Conservation (phyloP, 64 coral and sea anemone species). For the Pocillopora damicornis region DNA sequence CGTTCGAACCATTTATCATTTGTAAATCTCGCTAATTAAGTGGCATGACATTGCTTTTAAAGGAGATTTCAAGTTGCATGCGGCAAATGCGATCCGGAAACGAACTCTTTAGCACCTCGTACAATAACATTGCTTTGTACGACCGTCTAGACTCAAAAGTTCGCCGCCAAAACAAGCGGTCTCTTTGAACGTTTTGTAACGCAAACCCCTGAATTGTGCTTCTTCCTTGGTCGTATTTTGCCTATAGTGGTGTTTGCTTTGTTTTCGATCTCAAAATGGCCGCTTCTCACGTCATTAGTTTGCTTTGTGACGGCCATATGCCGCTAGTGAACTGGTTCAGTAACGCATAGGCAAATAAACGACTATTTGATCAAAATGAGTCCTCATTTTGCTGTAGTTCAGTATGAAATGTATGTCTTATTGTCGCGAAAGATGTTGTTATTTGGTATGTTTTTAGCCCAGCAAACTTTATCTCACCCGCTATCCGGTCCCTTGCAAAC, state of each 20-base stretch:
- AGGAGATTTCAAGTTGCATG: background rate
- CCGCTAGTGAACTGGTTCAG: background rate
- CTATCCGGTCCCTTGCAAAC: too few relatives aligned
- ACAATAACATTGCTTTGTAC: slow-evolving; percentile 37
- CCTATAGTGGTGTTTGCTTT: background rate
- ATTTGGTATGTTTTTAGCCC: too few relatives aligned
- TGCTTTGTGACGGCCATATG: background rate
- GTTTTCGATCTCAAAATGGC: slow-evolving; percentile 9
- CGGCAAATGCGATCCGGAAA: slow-evolving; percentile 27
- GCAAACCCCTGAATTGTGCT: slow-evolving; percentile 4
- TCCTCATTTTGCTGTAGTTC: too few relatives aligned
- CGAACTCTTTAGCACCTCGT: slow-evolving; percentile 22
- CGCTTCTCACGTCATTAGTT: slow-evolving; percentile 24
- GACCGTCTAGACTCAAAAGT: slow-evolving; percentile 13
- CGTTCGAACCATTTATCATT: background rate
- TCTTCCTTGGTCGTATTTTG: slow-evolving; percentile 9
- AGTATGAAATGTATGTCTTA: too few relatives aligned
- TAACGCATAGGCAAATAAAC: background rate
- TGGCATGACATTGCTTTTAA: background rate
- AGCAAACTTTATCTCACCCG: too few relatives aligned
- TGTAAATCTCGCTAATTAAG: slow-evolving; percentile 23
- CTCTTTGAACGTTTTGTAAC: slow-evolving; percentile 20
- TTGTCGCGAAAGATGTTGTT: too few relatives aligned
- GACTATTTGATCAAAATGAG: too few relatives aligned
- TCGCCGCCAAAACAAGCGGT: slow-evolving; percentile 30